Conservation (phyloP, 2,113 vertebrate genomes). For the Python bivittatus region DNA sequence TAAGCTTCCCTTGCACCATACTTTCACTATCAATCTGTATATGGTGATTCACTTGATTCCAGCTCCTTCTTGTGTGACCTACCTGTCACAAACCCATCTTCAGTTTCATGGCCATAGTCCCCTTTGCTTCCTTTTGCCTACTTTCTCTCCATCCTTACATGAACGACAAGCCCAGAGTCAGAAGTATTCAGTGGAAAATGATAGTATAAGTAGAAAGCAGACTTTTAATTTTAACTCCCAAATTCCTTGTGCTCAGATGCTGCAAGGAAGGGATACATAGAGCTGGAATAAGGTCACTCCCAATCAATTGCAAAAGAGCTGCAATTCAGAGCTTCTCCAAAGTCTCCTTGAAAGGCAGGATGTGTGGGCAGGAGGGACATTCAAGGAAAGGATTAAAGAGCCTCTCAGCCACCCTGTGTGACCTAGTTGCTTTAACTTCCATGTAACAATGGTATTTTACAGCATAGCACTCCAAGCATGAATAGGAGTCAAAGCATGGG, state of each 20-base stretch:
- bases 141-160: not conserved
- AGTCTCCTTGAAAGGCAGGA: slow-evolving; percentile 7
- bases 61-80: not conserved
- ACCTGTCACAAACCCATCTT: not conserved
- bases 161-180: not conserved
- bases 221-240: not conserved
- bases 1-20: not conserved
- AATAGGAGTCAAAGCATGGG: slow-evolving; percentile 8
- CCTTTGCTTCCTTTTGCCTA: not conserved
- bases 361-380: not conserved
- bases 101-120: not conserved
- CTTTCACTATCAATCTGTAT: no score
- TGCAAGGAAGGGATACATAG: not conserved
- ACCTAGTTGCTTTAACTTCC: slow-evolving; percentile 42
- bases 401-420: slow-evolving; percentile 43
- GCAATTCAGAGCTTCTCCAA: not conserved
- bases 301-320: not conserved
- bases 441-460: slow-evolving; percentile 39
- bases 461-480: slow-evolving; percentile 30
- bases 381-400: slow-evolving; percentile 17
- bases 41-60: not conserved
- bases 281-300: not conserved
- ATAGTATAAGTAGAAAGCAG: not conserved
- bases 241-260: not conserved
- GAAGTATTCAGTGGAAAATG: not conserved